phyloP scores from a whole-genome alignment of 2,797 vertebrate genomes.

The Gymnocypris eckloni region DNA sequence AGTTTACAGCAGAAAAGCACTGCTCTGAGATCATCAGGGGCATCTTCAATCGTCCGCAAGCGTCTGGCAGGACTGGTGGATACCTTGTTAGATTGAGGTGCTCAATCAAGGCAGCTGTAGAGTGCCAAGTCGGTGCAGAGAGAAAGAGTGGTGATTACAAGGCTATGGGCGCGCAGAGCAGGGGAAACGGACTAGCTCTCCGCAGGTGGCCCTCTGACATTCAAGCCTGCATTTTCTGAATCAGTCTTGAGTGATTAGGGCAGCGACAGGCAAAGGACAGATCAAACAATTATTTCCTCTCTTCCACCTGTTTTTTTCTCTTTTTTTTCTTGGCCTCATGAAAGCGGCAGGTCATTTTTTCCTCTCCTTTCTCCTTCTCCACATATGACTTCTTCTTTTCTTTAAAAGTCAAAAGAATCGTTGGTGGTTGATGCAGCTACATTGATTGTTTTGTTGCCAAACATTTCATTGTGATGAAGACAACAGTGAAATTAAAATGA shows the following conservation, averaged over 20 bases:
- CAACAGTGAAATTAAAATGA: background rate
- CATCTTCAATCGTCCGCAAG: constrained; percentile 89
- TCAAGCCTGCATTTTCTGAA: constrained; percentile 99
- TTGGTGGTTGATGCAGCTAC: background rate
- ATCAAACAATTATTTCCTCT: constrained; percentile 96
- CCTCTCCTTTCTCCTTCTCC: constrained; percentile 55
- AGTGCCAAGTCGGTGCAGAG: constrained; percentile 91
- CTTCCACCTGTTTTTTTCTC: constrained; percentile 71
- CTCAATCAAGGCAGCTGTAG: constrained; percentile 98
- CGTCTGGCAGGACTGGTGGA: constrained; percentile 90
- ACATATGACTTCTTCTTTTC: constrained; percentile 58
- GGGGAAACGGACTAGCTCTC: constrained; percentile 94
- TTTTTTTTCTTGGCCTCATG: constrained; percentile 49
- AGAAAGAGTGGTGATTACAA: constrained; percentile 99
- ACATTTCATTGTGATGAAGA: constrained; percentile 15
- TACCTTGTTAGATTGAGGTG: constrained; percentile 99
- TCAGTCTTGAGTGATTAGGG: constrained; percentile 99
- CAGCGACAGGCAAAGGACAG: constrained; percentile 91
- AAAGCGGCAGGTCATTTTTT: constrained; percentile 51
- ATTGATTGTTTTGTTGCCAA: constrained; percentile 22
- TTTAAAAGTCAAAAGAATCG: constrained; percentile 58
- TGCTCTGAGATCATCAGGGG: constrained; percentile 92
- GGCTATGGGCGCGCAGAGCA: constrained; percentile 90
- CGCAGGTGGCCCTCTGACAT: constrained; percentile 98
- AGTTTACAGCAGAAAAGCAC: constrained; percentile 79